phyloP scores from a whole-genome alignment of 35 echinoderm and acorn worm genomes.

The Apostichopus parvimensis region DNA sequence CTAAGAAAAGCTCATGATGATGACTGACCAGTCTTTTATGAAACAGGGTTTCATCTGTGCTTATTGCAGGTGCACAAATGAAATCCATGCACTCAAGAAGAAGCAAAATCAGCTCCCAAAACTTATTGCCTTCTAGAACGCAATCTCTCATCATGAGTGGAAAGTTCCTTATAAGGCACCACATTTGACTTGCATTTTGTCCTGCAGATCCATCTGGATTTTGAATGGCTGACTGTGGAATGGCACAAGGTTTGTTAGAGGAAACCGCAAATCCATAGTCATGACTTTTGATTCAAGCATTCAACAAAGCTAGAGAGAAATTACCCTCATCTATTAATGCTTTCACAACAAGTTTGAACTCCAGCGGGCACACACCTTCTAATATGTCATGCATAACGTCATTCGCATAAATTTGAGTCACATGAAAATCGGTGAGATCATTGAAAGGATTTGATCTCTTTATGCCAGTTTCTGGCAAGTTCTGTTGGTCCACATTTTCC shows the following conservation, averaged over 20 bases:
- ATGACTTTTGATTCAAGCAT: neutral
- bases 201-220: slow-evolving; percentile 66
- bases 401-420: slow-evolving; percentile 38
- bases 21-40: slow-evolving; percentile 50
- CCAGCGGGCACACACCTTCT: neutral
- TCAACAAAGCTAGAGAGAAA: slow-evolving; percentile 46
- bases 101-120: slow-evolving; percentile 61
- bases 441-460: slow-evolving; percentile 6
- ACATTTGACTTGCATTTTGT: slow-evolving; percentile 66
- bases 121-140: slow-evolving; percentile 55
- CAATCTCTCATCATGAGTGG: slow-evolving; percentile 45
- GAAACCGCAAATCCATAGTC: slow-evolving; percentile 52
- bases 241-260: slow-evolving; percentile 49
- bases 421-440: slow-evolving; percentile 37
- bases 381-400: slow-evolving; percentile 43
- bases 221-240: neutral
- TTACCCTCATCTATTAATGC: slow-evolving; percentile 37
- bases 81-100: slow-evolving; percentile 70
- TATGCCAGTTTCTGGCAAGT: neutral
- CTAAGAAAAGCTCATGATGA: slow-evolving; percentile 52
- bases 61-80: slow-evolving; percentile 59
- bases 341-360: slow-evolving; percentile 25
- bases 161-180: slow-evolving; percentile 60
- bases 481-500: slow-evolving; percentile 14
- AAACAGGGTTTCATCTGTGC: slow-evolving; percentile 37